Base-by-base conservation (phyloP, 2,888 invertebrate genomes). In the Fissipunctia ypsillon region DNA sequence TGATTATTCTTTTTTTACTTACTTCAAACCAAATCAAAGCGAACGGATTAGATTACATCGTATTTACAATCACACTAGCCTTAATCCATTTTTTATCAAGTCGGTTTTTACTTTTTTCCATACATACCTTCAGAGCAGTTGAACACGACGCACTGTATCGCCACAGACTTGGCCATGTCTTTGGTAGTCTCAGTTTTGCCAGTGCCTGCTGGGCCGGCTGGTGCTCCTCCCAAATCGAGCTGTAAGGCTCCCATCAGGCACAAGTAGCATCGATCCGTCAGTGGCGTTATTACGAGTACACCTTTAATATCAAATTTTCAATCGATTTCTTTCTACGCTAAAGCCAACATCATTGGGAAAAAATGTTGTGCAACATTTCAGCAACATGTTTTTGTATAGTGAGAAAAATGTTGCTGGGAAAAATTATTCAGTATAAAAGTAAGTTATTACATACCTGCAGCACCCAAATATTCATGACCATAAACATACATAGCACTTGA, bases 161-260 rank as follows among this genome's bases (percentile, higher is more conserved):
- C 99, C 48, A 99, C 93, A 0, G 98, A 97, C 92, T 99, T 99
- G 14, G 98, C 98, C 86, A 99, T 94, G 95, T 99, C 99, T 91
- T 99, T 99, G 0, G 98, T 98, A 0, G 98, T 99, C 93, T 99
- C 99, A 0, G 99, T 99, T 94, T 99, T 99, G 41, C 99, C 99
- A 0, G 98, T 99, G 19, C 98, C 98, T 0, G 96, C 96, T 0
- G 98, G 99, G 0, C 99, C 99, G 0, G 99, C 98, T 0, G 99
- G 98, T 0, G 99, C 98, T 3, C 99, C 99, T 28, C 98, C 98
- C 84, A 99, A 94, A 94, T 99, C 98, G 88, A 99, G 94, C 93
- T 99, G 98, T 22, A 99, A 94, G 0, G 99, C 99, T 16, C 99
- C 99, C 98, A 99, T 98, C 48, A 99, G 95, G 90, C 98, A 99